These are phyloP conservation scores for Psittacula cyanocephala DNA, from an alignment of 2,113 vertebrate genomes.

Conservation along the genomic window DNA sequence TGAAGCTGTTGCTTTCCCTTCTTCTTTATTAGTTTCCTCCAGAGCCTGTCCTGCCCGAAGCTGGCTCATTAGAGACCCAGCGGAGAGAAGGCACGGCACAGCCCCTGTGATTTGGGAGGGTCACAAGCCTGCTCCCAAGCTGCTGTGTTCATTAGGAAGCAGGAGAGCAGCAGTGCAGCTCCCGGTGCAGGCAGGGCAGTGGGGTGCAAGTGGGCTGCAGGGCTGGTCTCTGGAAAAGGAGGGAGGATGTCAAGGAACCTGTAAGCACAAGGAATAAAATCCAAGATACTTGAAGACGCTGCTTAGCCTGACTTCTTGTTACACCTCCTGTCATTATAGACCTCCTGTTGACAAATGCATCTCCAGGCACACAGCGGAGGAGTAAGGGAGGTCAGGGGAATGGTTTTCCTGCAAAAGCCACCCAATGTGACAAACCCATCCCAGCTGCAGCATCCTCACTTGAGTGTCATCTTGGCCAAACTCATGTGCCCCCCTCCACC, in stretches of 20 bases:
- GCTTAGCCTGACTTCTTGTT: background rate
- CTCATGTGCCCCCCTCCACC: rapidly evolving
- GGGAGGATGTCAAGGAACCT: background rate
- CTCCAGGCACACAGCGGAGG: rapidly evolving
- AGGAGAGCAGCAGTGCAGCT: background rate
- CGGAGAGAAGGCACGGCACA: rapidly evolving
- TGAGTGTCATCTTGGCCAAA: background rate
- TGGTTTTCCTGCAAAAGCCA: background rate
- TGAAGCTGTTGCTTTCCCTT: background rate
- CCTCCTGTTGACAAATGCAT: background rate
- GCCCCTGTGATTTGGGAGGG: background rate
- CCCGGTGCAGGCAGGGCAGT: rapidly evolving
- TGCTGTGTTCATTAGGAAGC: background rate
- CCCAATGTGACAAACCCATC: background rate
- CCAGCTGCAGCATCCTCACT: background rate
- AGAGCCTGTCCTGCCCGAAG: background rate
- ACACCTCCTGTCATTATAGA: rapidly evolving
- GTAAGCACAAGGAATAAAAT: background rate
- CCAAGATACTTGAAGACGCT: background rate
- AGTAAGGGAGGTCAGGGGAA: background rate
- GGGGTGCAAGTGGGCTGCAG: background rate
- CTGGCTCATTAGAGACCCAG: background rate
- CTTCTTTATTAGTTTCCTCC: background rate
- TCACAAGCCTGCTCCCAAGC: rapidly evolving
- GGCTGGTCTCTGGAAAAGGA: background rate